phyloP scores from a whole-genome alignment of 2,797 vertebrate species.

The Ptychadena robeensis region DNA sequence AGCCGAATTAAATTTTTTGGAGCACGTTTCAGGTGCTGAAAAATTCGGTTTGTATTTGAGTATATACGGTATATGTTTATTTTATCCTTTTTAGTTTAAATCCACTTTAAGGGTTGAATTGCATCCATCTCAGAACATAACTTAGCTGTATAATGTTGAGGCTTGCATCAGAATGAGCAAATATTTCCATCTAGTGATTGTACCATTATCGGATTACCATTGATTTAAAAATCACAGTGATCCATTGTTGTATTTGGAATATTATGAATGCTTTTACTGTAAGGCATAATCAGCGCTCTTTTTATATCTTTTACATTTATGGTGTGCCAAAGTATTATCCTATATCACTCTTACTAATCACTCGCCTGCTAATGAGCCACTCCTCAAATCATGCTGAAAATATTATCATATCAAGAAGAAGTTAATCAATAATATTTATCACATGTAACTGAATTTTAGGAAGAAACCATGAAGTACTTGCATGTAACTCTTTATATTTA shows the following conservation, averaged over 20 bases:
- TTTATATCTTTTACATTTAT: background rate
- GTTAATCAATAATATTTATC: background rate
- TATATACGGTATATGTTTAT: too few relatives aligned
- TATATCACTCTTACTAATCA: conserved; percentile 4
- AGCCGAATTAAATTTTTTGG: too few relatives aligned
- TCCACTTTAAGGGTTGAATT: too few relatives aligned
- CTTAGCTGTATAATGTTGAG: background rate
- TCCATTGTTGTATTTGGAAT: background rate
- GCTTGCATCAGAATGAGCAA: background rate
- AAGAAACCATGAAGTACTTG: too few relatives aligned
- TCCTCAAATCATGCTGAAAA: background rate
- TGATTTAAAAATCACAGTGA: conserved; percentile 9
- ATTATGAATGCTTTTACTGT: background rate
- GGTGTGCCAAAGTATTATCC: background rate
- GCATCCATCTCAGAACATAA: background rate
- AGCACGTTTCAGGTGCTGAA: too few relatives aligned
- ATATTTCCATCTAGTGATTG: background rate
- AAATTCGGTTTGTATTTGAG: too few relatives aligned
- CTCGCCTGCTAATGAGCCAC: conserved; percentile 3
- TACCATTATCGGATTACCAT: background rate
- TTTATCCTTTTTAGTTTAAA: too few relatives aligned
- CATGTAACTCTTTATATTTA: too few relatives aligned
- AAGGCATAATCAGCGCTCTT: background rate
- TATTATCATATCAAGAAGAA: background rate
- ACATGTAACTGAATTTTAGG: too few relatives aligned